Percentiles rank a stretch among this genome's conserved stretches.
Conservation (phyloP, 1,140 invertebrate species). For the Meloidogyne floridensis region DNA sequence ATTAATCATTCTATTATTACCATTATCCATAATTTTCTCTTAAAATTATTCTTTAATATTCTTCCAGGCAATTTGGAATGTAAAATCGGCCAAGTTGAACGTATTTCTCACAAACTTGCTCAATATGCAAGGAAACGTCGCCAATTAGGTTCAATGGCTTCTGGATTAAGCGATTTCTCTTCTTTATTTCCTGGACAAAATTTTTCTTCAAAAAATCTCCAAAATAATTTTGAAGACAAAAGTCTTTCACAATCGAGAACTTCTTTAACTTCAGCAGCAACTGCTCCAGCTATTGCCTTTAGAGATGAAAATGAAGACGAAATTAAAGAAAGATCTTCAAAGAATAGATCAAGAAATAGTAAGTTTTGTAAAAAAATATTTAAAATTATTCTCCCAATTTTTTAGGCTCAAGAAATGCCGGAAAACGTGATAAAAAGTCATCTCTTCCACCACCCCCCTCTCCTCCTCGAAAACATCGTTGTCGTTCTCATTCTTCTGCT, state of each 20-base stretch:
- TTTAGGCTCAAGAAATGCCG: background rate
- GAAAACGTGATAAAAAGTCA: background rate
- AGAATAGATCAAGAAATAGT: background rate
- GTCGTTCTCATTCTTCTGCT: slow-evolving; percentile 34
- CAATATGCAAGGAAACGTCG: slow-evolving; percentile 46
- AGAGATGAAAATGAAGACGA: slow-evolving; percentile 4
- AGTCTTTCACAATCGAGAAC: slow-evolving; percentile 39
- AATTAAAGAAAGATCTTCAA: background rate
- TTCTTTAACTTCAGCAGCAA: slow-evolving; percentile 34
- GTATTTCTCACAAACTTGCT: slow-evolving; percentile 52
- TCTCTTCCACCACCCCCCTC: background rate
- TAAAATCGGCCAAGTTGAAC: slow-evolving; percentile 64
- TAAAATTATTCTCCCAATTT: background rate
- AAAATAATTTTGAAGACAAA: background rate
- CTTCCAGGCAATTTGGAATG: slow-evolving; percentile 60
- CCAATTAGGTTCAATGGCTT: slow-evolving; percentile 60
- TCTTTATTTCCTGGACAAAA: slow-evolving; percentile 20
- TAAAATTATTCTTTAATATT: background rate
- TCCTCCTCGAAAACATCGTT: slow-evolving; percentile 25
- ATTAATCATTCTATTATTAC: too few relatives aligned
- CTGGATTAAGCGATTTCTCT: slow-evolving; percentile 42
- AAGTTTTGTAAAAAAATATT: background rate
- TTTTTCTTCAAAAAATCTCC: slow-evolving; percentile 17
- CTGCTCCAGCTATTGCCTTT: slow-evolving; percentile 21
- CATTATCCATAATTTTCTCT: background rate